phyloP scores from a whole-genome alignment of 1,140 invertebrate genomes.

The Drosophila pallidifrons region DNA sequence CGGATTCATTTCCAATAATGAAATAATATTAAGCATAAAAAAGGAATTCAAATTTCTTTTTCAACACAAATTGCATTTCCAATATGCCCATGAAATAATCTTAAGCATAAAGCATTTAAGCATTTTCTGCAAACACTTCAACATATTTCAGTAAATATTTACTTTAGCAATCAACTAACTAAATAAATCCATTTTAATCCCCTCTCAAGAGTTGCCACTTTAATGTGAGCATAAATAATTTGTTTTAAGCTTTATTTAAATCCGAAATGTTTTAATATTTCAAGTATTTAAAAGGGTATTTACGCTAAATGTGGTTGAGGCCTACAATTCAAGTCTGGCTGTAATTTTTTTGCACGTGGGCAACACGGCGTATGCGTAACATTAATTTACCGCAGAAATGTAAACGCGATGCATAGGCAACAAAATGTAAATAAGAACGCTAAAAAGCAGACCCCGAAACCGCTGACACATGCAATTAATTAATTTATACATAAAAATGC shows the following conservation, averaged over 20 bases:
- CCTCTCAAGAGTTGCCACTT: neutral
- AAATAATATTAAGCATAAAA: too few relatives aligned
- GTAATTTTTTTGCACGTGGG: neutral
- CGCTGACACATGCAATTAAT: conserved; percentile 78
- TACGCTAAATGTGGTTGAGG: neutral
- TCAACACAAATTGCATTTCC: too few relatives aligned
- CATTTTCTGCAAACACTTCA: too few relatives aligned
- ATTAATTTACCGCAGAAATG: conserved; percentile 47
- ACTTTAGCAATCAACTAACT: neutral
- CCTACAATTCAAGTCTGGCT: neutral
- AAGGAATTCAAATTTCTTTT: too few relatives aligned
- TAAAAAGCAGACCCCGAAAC: conserved; percentile 57
- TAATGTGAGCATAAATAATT: neutral
- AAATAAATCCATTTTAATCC: neutral
- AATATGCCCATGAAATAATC: too few relatives aligned
- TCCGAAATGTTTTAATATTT: neutral
- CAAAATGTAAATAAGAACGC: conserved; percentile 55
- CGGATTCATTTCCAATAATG: too few relatives aligned
- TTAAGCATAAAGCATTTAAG: too few relatives aligned
- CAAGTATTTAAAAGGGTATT: conserved; percentile 15
- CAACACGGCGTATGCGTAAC: conserved; percentile 43
- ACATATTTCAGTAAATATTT: neutral
- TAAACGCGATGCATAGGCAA: conserved; percentile 25
- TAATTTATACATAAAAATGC: conserved; percentile 72
- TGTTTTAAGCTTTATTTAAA: neutral